phyloP scores from a whole-genome alignment of 2,113 vertebrate genomes.

The Datnioides undecimradiatus region DNA sequence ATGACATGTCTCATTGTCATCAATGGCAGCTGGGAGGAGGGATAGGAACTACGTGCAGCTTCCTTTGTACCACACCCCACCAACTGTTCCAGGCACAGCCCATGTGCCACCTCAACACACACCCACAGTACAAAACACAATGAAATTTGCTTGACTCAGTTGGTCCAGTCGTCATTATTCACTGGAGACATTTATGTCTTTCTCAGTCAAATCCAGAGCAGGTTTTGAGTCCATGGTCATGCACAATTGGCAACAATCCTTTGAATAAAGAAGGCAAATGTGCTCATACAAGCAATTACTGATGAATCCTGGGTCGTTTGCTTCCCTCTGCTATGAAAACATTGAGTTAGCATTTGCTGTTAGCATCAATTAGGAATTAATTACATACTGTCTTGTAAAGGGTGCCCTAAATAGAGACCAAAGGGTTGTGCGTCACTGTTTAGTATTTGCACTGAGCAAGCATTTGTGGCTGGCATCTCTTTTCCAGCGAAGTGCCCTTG shows the following conservation, averaged over 20 bases:
- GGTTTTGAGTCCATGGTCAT: neutral
- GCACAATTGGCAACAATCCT: neutral
- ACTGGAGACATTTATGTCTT: constrained; percentile 26
- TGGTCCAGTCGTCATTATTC: constrained; percentile 1
- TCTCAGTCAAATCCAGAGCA: constrained; percentile 27
- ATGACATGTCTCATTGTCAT: constrained; percentile 34
- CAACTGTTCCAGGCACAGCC: constrained; percentile 24
- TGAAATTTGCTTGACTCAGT: constrained; percentile 9
- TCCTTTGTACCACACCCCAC: constrained; percentile 39
- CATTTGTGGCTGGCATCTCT: constrained; percentile 67
- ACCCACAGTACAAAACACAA: constrained; percentile 10
- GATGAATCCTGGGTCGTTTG: constrained; percentile 38
- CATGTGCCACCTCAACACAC: constrained; percentile 36
- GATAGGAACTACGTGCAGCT: constrained; percentile 14
- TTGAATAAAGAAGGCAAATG: constrained; percentile 52
- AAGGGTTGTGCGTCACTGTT: constrained; percentile 51
- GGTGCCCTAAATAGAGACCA: constrained; percentile 52
- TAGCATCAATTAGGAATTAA: constrained; percentile 52
- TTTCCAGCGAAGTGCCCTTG: constrained; percentile 74
- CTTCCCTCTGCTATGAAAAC: constrained; percentile 22
- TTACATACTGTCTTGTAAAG: constrained; percentile 51
- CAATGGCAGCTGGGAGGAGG: constrained; percentile 14
- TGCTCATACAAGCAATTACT: constrained; percentile 38
- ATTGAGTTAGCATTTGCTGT: constrained; percentile 47
- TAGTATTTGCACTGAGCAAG: constrained; percentile 71